A percentile compares a stretch with the other conserved stretches of the same genome.
Conservation (phyloP, 2,888 invertebrate species). For the Tipula helvola region DNA sequence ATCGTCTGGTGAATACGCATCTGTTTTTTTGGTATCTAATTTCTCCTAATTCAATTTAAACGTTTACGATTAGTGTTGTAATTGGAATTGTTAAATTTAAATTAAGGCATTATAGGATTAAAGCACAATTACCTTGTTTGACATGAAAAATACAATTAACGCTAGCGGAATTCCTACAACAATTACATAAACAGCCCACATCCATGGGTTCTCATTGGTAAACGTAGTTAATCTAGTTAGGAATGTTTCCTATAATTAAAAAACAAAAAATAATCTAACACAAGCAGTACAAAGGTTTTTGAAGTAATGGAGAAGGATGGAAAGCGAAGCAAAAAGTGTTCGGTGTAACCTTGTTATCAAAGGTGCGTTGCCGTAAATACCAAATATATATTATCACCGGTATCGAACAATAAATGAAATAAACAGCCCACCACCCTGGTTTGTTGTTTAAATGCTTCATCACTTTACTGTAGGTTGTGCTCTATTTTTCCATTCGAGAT, state of each 20-base stretch:
- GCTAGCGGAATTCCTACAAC: slow-evolving; percentile 67
- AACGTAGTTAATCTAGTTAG: slow-evolving; percentile 61
- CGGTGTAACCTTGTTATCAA: slow-evolving; percentile 46
- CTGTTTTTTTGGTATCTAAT: slow-evolving; percentile 53
- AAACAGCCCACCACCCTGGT: slow-evolving; percentile 70
- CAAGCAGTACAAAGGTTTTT: neutral
- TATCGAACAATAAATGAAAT: slow-evolving; percentile 61
- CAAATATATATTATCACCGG: slow-evolving; percentile 57
- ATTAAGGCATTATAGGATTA: slow-evolving; percentile 5
- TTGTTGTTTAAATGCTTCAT: slow-evolving; percentile 63
- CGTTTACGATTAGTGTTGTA: slow-evolving; percentile 4
- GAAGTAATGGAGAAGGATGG: neutral
- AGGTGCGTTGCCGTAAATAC: slow-evolving; percentile 47
- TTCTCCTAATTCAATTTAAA: slow-evolving; percentile 28
- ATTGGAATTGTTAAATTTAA: neutral
- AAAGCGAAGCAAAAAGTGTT: neutral
- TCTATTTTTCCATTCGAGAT: slow-evolving; percentile 29
- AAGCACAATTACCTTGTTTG: slow-evolving; percentile 37
- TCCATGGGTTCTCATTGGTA: slow-evolving; percentile 78
- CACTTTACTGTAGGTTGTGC: slow-evolving; percentile 60
- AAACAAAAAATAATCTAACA: neutral
- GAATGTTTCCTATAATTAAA: slow-evolving; percentile 56
- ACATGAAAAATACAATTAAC: slow-evolving; percentile 65
- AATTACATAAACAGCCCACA: slow-evolving; percentile 77
- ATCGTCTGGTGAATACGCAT: slow-evolving; percentile 50